A percentile compares a stretch with the other conserved stretches of the same genome.
Evolutionary conservation across 2,113 vertebrate genomes (phyloP).

Genomic region (Spizaetus ornatus): DNA sequence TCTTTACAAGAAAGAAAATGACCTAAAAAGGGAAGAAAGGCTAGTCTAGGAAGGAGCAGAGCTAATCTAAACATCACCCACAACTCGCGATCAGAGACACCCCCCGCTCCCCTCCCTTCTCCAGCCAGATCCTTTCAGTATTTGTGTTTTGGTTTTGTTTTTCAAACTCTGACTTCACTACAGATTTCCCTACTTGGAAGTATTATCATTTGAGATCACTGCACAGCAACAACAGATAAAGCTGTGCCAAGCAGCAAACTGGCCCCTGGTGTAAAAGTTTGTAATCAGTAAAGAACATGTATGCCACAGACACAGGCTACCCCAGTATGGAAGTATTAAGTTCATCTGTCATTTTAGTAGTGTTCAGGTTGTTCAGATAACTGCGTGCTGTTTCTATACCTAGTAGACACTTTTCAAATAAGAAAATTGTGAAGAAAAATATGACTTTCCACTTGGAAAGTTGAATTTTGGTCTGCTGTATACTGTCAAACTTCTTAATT

Average conservation of each 20-base stretch:
- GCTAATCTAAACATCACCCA: slow-evolving; percentile 26
- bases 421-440: background rate
- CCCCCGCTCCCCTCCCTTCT: background rate
- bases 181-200: slow-evolving; percentile 52
- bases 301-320: background rate
- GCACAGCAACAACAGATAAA: background rate
- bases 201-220: background rate
- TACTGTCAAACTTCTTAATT: background rate
- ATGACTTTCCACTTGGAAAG: background rate
- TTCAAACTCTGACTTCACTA: background rate
- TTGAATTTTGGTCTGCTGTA: background rate
- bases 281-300: background rate
- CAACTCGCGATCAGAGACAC: background rate
- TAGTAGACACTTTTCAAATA: background rate
- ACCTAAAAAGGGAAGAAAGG: slow-evolving; percentile 56
- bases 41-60: background rate
- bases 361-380: background rate
- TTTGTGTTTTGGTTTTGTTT: slow-evolving; percentile 29
- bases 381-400: background rate
- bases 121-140: background rate
- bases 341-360: background rate
- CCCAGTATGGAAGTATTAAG: background rate
- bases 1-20: slow-evolving; percentile 44
- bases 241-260: background rate
- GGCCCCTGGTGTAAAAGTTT: background rate